Evolutionary conservation across 1,140 invertebrate species (phyloP), one percentile per base, ranked within the genome.

Genomic region (Xylocopa sonorina): DNA sequence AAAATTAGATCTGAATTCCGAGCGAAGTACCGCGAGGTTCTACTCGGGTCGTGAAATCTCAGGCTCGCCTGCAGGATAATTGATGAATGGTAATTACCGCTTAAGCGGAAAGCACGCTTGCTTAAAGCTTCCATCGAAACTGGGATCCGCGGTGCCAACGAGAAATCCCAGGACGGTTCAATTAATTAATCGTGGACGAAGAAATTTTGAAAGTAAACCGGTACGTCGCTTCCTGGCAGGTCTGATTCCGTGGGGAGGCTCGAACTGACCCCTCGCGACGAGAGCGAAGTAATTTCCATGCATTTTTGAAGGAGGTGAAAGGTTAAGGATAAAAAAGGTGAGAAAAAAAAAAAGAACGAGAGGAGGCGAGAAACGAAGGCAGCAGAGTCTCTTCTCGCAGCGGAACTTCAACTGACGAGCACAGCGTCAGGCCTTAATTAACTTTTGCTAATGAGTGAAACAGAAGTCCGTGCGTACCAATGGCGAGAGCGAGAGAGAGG

Each of bases 51-150:
- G 21, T n/a, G 66, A 34, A 83, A 86, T 80, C 64, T 72, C 43
- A 55, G 29, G 29, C 73, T 87, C 29, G 43, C 27, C 34, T n/a
- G 43, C 32, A 14, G 50, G 46, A 76, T 80, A 84, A 84, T 82
- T 79, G 82, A 84, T 77, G 85, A 81, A 79, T 68, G 62, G 50
- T 76, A 86, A 86, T 86, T 86, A 84, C 79, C 78, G 62, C 32
- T 86, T 84, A 87, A 87, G 57, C 72, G 50, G 38, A 51, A 63
- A 55, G 43, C 72, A 69, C 57, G 58, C 64, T 68, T 73, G 78
- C 46, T 53, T 32, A 21, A 55, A 64, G 43, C 43, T 7, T 50
- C 48, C 16, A 16, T 71, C 46, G n/a, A 78, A 38, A 10, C 34
- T 43, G n/a, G n/a, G 12, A n/a, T n/a, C n/a, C 7, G 9, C 10